Conservation (phyloP, 2,888 invertebrate species). For the Dryadula phaetusa region DNA sequence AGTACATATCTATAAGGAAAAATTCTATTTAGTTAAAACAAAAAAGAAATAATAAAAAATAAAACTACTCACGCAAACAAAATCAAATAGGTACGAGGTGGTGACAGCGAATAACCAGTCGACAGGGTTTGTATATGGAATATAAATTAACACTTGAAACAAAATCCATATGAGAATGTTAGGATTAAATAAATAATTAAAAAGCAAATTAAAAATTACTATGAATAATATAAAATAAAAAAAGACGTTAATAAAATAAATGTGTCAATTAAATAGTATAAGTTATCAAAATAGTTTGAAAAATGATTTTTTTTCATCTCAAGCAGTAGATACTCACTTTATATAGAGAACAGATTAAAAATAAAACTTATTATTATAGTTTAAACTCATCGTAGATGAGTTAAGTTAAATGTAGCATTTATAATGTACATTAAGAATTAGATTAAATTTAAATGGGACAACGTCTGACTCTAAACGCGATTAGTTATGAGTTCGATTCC, state of each 20-base stretch:
- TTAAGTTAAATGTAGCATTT: no score
- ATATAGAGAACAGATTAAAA: no score
- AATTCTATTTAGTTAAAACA: constrained; percentile 20
- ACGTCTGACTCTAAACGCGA: no score
- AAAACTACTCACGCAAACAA: constrained; percentile 13
- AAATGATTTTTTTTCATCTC: no score
- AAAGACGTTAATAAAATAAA: background rate
- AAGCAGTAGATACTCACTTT: no score
- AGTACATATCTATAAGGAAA: constrained; percentile 39
- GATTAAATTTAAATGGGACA: no score
- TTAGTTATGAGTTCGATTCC: no score
- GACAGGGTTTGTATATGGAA: constrained; percentile 13
- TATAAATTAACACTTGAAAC: constrained; percentile 21
- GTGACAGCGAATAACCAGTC: constrained; percentile 3
- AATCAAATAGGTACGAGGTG: constrained; percentile 16
- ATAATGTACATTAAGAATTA: no score
- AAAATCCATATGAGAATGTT: constrained; percentile 1
- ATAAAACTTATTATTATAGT: no score
- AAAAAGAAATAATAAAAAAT: constrained; percentile 27
- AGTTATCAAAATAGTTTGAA: background rate
- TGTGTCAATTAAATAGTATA: background rate
- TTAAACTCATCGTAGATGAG: no score
- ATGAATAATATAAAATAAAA: no score
- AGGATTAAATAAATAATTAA: background rate
- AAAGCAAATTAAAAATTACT: background rate